These are phyloP conservation scores for Acyrthosiphon pisum DNA, from an alignment of 1,140 invertebrate species.

Conservation along the genomic window DNA sequence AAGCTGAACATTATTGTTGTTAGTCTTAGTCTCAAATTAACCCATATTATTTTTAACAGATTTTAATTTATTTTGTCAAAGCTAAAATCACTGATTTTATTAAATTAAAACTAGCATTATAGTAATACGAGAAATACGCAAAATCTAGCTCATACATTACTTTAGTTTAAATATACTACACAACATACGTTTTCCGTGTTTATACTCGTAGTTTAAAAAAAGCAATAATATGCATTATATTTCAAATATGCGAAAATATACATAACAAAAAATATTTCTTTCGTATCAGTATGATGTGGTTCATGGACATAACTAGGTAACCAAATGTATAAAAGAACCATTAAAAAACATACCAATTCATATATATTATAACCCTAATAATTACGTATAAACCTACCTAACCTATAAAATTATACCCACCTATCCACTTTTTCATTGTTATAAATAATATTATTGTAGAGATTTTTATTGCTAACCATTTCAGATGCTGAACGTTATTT, in stretches of 20 bases:
- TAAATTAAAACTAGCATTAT: not conserved
- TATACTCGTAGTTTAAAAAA: not conserved
- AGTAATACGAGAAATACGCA: not conserved
- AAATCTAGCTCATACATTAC: not conserved
- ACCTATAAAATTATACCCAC: not conserved
- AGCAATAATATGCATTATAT: no score
- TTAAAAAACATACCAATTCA: not conserved
- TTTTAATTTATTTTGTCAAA: not conserved
- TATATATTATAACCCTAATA: not conserved
- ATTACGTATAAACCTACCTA: not conserved
- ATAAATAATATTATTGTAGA: not conserved
- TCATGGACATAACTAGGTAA: no score
- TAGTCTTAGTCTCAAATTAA: not conserved
- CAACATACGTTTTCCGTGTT: not conserved
- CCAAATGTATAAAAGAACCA: no score
- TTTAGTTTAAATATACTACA: not conserved
- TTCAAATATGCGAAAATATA: no score
- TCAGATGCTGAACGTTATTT: not conserved
- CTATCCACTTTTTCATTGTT: not conserved
- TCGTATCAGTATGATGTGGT: no score
- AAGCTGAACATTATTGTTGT: no score
- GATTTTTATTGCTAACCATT: not conserved
- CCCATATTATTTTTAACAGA: not conserved
- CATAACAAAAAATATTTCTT: no score
- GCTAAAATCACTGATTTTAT: not conserved